Evolutionary conservation across 2,113 vertebrate species (phyloP).

Genomic region (Pheucticus melanocephalus): DNA sequence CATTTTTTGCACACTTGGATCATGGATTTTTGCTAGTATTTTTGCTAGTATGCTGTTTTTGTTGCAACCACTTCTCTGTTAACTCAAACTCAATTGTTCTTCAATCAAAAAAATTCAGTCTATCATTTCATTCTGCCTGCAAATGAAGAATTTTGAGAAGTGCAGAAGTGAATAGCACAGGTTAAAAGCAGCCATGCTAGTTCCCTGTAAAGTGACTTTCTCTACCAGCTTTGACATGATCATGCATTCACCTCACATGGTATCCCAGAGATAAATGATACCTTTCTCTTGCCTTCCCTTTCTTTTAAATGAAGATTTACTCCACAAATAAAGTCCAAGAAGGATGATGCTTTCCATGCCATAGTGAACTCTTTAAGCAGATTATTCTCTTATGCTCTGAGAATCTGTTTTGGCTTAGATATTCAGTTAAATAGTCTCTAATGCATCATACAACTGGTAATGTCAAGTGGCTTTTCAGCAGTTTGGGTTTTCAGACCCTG

Average conservation of each 20-base stretch:
- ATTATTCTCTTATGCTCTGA: background rate
- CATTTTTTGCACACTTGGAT: background rate
- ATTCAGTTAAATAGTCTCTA: background rate
- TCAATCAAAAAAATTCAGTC: background rate
- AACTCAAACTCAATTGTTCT: background rate
- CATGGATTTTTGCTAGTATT: fast-evolving
- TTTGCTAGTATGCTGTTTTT: fast-evolving
- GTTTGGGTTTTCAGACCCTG: background rate
- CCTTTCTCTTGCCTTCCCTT: background rate
- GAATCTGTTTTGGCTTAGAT: background rate
- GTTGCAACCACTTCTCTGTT: background rate
- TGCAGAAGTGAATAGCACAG: background rate
- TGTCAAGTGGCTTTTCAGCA: background rate
- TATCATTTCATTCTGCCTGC: background rate
- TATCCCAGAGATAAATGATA: background rate
- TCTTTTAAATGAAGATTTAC: background rate
- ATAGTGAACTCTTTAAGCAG: background rate
- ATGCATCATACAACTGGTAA: background rate
- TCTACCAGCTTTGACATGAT: background rate
- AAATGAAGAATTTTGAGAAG: background rate
- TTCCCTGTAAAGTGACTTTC: background rate
- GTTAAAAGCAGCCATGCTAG: background rate
- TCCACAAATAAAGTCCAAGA: background rate
- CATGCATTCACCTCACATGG: fast-evolving
- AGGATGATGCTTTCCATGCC: background rate